These are phyloP conservation scores for Tenthredo amoena DNA, from an alignment of 2,888 invertebrate species.

Conservation along the genomic window DNA sequence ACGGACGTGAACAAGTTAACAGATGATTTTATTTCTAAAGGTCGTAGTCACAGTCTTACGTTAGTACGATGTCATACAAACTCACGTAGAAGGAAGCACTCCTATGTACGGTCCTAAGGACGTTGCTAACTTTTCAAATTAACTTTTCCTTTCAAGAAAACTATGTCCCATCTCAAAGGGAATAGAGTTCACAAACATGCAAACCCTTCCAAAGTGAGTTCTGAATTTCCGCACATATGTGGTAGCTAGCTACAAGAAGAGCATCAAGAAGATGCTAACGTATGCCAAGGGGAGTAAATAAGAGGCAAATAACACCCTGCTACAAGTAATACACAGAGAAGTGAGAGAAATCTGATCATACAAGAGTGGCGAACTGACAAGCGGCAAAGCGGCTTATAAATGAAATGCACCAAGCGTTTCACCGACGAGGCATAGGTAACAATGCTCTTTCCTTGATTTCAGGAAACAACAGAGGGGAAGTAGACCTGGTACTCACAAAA, in stretches of 20 bases:
- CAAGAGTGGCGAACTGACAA: neutral
- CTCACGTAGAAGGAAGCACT: neutral
- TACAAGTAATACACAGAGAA: neutral
- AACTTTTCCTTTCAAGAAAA: slow-evolving; percentile 48
- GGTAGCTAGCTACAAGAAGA: neutral
- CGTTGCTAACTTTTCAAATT: slow-evolving; percentile 48
- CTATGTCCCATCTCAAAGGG: slow-evolving; percentile 47
- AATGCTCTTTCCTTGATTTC: neutral
- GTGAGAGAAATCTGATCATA: neutral
- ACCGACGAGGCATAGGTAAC: neutral
- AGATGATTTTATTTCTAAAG: slow-evolving; percentile 36
- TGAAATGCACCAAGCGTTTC: neutral
- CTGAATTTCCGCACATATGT: slow-evolving; percentile 25
- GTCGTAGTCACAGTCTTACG: slow-evolving; percentile 33
- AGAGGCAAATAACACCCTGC: neutral
- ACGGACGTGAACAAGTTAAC: slow-evolving; percentile 20
- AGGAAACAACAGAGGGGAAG: neutral
- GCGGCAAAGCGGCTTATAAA: neutral
- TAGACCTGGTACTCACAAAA: slow-evolving; percentile 7
- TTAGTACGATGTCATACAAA: slow-evolving; percentile 7
- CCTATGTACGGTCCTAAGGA: slow-evolving; percentile 1
- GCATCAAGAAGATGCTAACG: neutral
- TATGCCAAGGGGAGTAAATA: neutral
- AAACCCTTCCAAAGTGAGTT: slow-evolving; percentile 44
- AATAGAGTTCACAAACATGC: slow-evolving; percentile 49